Conservation (phyloP, 2,888 invertebrate genomes). For the Melikaiella ostensackeni region DNA sequence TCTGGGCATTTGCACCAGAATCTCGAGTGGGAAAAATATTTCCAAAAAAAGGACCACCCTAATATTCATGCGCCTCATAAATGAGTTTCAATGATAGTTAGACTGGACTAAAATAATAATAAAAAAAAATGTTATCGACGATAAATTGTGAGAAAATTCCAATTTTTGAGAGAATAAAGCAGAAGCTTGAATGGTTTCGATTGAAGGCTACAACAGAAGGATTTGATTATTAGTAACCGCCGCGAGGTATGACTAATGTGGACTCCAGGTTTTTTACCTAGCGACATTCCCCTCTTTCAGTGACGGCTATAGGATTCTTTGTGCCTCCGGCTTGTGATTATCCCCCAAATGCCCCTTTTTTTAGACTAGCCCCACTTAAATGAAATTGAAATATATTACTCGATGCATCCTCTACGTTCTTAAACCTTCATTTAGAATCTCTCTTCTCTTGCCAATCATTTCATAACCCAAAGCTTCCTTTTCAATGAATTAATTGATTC, state of each 20-base stretch:
- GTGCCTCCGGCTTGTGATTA: constrained; percentile 14
- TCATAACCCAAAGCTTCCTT: not conserved
- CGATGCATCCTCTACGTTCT: too few relatives aligned
- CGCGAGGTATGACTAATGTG: constrained; percentile 30
- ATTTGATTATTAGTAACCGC: constrained; percentile 27
- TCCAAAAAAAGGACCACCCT: too few relatives aligned
- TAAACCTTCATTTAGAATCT: not conserved
- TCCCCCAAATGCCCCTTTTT: constrained; percentile 3
- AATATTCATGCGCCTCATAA: too few relatives aligned
- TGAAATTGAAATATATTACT: constrained; percentile 25
- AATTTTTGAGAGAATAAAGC: constrained; percentile 10
- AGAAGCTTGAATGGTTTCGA: not conserved
- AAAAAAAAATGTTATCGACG: not conserved
- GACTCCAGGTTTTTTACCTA: constrained; percentile 7
- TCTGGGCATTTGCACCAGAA: too few relatives aligned
- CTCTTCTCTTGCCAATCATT: not conserved
- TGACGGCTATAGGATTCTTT: constrained; percentile 11
- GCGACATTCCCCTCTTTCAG: constrained; percentile 26
- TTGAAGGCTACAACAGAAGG: constrained; percentile 11
- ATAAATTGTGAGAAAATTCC: not conserved
- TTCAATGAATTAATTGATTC: not conserved
- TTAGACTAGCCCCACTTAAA: constrained; percentile 1
- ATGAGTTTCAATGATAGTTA: too few relatives aligned
- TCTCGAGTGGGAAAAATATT: too few relatives aligned
- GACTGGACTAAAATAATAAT: not conserved